Evolutionary conservation across 2,797 vertebrate genomes (phyloP), one percentile per base, ranked within the genome.

Genomic region (Hephaestus fuliginosus): DNA sequence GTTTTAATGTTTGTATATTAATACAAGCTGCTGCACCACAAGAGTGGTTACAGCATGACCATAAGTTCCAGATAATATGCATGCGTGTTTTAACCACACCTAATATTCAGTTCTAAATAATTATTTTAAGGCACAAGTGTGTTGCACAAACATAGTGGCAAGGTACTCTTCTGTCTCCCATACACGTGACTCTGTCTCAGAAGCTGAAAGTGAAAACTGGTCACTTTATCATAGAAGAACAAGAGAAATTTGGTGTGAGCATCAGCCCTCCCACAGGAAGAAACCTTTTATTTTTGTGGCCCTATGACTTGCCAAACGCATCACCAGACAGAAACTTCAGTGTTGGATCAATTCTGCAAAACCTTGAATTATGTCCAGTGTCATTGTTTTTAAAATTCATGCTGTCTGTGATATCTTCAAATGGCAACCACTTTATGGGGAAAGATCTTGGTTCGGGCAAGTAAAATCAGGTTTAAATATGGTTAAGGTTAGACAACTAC

Each of bases 1-100:
- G 74, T 64, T 86, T 39, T 33, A 70, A 57, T 75, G 53, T 74
- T 82, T 80, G 6, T 18, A 51, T 48, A 51, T 62, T 63, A 25
- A 39, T 20, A 60, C 46, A 78, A 77, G 49, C 62, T 30, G 30
- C 49, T 66, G 28, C 55, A 20, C 17, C 41, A 60, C 43, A 78
- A 67, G 56, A 60, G 65, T 8, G 44, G 39, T 74, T 63, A 30
- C 43, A 44, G 64, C 70, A 74, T 57, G 51, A 83, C 14, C 30
- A 8, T 18, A 6, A 41, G 0, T 57, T 73, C 30, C 36, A 68
- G 56, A 68, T 82, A 51, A 75, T 65, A 43, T 51, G 13, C 7
- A 12, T 70, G 7, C 9, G 33, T 76, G 36, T 69, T 18, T 17
- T 52, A 63, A 73, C 55, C 60, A n/a, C 36, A n/a, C 55, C 33